Percentiles rank a stretch among this genome's conserved stretches.
Evolutionary conservation across 2,888 invertebrate species (phyloP).

Genomic region (Perizoma affinitatum): DNA sequence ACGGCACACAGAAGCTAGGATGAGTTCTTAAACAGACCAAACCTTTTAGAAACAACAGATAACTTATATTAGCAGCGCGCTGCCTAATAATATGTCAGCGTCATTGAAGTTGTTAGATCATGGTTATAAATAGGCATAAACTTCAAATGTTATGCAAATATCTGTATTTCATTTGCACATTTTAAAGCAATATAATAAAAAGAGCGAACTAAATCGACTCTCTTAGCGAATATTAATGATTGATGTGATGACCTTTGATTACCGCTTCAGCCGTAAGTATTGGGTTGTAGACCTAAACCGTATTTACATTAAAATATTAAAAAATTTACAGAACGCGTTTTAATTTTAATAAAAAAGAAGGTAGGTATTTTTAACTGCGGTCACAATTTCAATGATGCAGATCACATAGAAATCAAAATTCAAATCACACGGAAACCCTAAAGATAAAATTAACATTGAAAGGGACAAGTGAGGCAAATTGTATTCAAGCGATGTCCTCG

Average conservation of each 20-base stretch:
- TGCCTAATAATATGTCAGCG: slow-evolving; percentile 1
- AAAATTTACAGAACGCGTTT: slow-evolving; percentile 11
- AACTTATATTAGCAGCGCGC: too few species aligned
- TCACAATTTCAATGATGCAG: slow-evolving; percentile 13
- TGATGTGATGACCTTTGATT: slow-evolving; percentile 26
- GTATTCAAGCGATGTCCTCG: slow-evolving; percentile 68
- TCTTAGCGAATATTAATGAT: slow-evolving; percentile 25
- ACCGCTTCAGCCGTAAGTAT: slow-evolving; percentile 14
- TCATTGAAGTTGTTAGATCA: slow-evolving; percentile 18
- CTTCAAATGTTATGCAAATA: slow-evolving; percentile 23
- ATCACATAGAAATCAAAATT: slow-evolving; percentile 44
- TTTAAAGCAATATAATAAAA: slow-evolving; percentile 22
- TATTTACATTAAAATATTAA: slow-evolving; percentile 21
- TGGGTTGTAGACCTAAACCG: slow-evolving; percentile 6
- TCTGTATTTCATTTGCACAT: slow-evolving; percentile 23
- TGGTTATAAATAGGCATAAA: slow-evolving; percentile 21
- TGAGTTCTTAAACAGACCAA: too few species aligned
- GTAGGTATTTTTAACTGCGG: slow-evolving; percentile 1
- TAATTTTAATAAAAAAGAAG: slow-evolving; percentile 13
- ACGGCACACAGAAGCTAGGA: too few species aligned
- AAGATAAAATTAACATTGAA: slow-evolving; percentile 60
- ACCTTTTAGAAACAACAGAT: too few species aligned
- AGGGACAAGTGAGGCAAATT: slow-evolving; percentile 63
- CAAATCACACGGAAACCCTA: slow-evolving; percentile 46
- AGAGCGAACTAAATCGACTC: slow-evolving; percentile 16